phyloP scores from a whole-genome alignment of 2,888 invertebrate species.

The Lathronympha strigana region DNA sequence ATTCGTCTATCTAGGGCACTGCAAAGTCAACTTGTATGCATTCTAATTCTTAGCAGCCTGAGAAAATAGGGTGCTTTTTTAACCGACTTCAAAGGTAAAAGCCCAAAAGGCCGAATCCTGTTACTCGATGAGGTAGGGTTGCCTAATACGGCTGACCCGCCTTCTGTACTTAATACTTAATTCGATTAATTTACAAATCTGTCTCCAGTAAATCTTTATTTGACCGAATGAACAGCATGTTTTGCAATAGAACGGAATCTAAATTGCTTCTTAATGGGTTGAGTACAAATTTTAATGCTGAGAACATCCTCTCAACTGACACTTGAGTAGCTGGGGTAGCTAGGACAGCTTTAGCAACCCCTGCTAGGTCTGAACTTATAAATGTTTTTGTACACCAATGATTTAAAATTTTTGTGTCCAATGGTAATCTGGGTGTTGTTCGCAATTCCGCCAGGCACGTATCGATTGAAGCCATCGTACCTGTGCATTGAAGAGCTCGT shows the following conservation, averaged over 20 bases:
- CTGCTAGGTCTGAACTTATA: neutral
- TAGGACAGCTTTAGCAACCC: slow-evolving; percentile 4
- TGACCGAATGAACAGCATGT: slow-evolving; percentile 14
- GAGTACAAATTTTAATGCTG: slow-evolving; percentile 15
- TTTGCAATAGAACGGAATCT: slow-evolving; percentile 9
- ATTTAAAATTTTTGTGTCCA: slow-evolving; percentile 10
- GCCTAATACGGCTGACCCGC: too few species aligned
- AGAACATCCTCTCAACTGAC: slow-evolving; percentile 11
- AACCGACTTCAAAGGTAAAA: too few species aligned
- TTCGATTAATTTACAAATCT: too few species aligned
- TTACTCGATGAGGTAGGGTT: too few species aligned
- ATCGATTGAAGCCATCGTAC: neutral
- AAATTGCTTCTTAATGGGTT: slow-evolving; percentile 14
- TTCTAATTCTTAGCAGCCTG: too few species aligned
- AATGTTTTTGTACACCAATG: slow-evolving; percentile 9
- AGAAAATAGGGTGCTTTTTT: too few species aligned
- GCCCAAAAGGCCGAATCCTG: too few species aligned
- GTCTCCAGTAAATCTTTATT: slow-evolving; percentile 18
- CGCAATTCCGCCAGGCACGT: neutral
- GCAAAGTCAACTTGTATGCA: too few species aligned
- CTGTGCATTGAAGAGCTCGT: neutral
- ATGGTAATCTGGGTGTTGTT: neutral
- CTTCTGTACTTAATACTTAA: too few species aligned
- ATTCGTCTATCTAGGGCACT: too few species aligned
- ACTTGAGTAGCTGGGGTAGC: slow-evolving; percentile 12